Percentiles rank a stretch among this genome's conserved stretches.
These are phyloP conservation scores for Gopherus flavomarginatus DNA, from an alignment of 2,113 vertebrate genomes.

Conservation along the genomic window DNA sequence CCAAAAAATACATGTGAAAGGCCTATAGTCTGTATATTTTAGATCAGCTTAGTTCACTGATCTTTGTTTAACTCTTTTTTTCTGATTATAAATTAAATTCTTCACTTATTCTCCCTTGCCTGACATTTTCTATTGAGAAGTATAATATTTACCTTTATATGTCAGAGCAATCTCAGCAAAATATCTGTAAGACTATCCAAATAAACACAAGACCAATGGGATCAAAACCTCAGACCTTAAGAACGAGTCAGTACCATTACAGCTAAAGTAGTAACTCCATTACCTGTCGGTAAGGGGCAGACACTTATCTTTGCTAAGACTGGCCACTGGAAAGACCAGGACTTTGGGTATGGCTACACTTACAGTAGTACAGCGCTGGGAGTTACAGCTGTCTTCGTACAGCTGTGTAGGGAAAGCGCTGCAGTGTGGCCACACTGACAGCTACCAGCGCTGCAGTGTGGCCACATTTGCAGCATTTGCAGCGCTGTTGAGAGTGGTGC, in stretches of 20 bases:
- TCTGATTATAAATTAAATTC: slow-evolving; percentile 8
- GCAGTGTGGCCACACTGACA: no score
- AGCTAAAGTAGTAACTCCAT: not conserved
- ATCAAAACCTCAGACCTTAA: not conserved
- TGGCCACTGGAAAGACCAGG: not conserved
- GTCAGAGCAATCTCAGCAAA: not conserved
- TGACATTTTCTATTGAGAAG: slow-evolving; percentile 21
- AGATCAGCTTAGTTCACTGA: not conserved
- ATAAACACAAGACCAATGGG: not conserved
- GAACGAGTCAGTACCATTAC: not conserved
- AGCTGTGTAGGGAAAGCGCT: no score
- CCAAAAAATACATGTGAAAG: not conserved
- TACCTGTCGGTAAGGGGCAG: not conserved
- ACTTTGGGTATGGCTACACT: not conserved
- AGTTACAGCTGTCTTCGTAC: no score
- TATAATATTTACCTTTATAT: not conserved
- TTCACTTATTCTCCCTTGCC: not conserved
- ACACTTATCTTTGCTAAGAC: not conserved
- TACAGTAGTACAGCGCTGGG: no score
- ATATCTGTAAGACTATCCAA: not conserved
- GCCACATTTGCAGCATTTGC: no score
- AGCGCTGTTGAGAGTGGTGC: no score
- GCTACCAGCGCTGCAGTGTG: no score
- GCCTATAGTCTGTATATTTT: not conserved
- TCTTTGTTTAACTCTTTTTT: not conserved